Base-by-base conservation (phyloP, 1,140 invertebrate genomes). In the Drosophila nebulosa region DNA sequence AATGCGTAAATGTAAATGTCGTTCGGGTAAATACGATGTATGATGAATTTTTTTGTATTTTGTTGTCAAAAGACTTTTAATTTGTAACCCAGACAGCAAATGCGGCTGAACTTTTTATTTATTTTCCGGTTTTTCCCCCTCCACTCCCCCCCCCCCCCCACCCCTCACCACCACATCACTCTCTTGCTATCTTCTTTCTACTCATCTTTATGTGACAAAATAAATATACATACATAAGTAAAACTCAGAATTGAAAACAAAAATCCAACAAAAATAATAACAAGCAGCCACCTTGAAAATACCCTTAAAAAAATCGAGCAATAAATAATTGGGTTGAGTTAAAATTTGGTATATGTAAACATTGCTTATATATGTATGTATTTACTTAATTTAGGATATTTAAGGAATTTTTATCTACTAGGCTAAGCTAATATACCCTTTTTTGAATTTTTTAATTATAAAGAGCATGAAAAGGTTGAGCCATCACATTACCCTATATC, bases 1-100 rank as follows among this genome's bases (percentile, higher is more conserved):
- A 42, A 53, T 64, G 69, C 57, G 75, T 77, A 76, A 64, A 80
- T 80, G 75, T 77, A 76, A 64, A 80, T 80, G 72, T 76, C 35
- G 39, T 58, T 57, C 50, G 62, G n/a, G n/a, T n/a, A n/a, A n/a
- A n/a, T n/a, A n/a, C n/a, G n/a, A n/a, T 76, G 72, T 68, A 80
- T 68, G 78, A 46, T 46, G 16, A 42, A 42, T 21, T 46, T 21
- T 21, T n/a, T n/a, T n/a, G n/a, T n/a, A n/a, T n/a, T n/a, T 4
- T 46, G 39, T 46, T 46, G 39, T 46, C 39, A 46, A 46, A 67
- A 67, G 70, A 76, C 60, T 80, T 80, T 80, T 80, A 68, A 80
- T 80, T 72, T 76, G 52, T 53, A 65, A 65, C 32, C 71, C 60
- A 24, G 67, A 24, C 62, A 71, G 42, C 39, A 30, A 51, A 56